These are phyloP conservation scores for Coronaproctus castanopsis DNA, from an alignment of 2,888 invertebrate species.

Conservation along the genomic window DNA sequence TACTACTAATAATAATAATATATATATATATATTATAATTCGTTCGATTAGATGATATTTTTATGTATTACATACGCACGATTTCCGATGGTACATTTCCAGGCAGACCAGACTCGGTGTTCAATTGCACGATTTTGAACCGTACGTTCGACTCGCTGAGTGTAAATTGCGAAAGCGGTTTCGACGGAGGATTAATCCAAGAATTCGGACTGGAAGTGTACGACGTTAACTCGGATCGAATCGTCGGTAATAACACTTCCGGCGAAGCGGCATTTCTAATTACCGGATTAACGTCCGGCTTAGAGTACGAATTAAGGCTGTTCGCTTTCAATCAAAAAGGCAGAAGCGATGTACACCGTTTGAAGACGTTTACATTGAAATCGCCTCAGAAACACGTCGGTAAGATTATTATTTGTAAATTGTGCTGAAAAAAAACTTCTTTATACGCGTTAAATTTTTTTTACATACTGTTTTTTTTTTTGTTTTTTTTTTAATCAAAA, in stretches of 20 bases:
- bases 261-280: constrained; percentile 42
- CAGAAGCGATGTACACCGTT: constrained; percentile 39
- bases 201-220: constrained; percentile 52
- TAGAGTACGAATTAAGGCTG: constrained; percentile 43
- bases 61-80: no score
- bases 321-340: constrained; percentile 53
- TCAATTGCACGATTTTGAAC: constrained; percentile 52
- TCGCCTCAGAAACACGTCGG: constrained; percentile 34
- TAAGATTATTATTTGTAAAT: no score
- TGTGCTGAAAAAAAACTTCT: no score
- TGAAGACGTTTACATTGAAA: constrained; percentile 49
- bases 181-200: constrained; percentile 53
- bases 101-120: constrained; percentile 52
- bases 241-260: constrained; percentile 37
- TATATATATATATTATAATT: no score
- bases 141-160: constrained; percentile 49
- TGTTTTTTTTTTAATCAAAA: no score
- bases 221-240: constrained; percentile 31
- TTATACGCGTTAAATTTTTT: no score
- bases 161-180: constrained; percentile 52
- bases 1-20: no score
- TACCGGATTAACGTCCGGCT: constrained; percentile 42
- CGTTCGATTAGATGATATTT: no score
- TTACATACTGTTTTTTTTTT: no score
- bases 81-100: no score